A percentile compares a stretch with the other conserved stretches of the same genome.
Evolutionary conservation across 2,113 vertebrate genomes (phyloP).

Genomic region (Cepphus grylle): DNA sequence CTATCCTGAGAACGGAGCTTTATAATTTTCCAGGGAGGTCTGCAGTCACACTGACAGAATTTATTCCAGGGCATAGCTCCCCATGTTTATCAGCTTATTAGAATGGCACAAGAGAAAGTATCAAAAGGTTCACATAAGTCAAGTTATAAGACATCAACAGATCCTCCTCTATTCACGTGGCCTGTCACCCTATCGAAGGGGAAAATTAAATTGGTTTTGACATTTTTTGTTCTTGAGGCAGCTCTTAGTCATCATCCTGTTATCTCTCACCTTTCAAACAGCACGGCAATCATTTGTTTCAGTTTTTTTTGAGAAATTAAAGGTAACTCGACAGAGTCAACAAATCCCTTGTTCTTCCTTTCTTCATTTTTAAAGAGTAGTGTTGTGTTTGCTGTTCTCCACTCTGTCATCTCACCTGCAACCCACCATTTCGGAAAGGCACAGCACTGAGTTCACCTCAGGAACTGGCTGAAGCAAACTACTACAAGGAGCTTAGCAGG

Average conservation of each 20-base stretch:
- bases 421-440: not conserved
- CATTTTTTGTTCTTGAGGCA: not conserved
- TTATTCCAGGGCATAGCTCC: not conserved
- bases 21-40: not conserved
- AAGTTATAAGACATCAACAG: not conserved
- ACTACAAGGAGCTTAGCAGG: not conserved
- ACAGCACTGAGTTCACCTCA: not conserved
- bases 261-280: not conserved
- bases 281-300: not conserved
- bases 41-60: not conserved
- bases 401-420: not conserved
- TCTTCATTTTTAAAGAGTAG: not conserved
- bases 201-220: slow-evolving; percentile 19
- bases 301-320: not conserved
- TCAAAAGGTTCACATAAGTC: not conserved
- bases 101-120: not conserved
- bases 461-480: not conserved
- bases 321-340: not conserved
- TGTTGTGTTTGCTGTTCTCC: not conserved
- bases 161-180: not conserved
- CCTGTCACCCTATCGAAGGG: not conserved
- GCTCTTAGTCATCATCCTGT: not conserved
- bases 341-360: not conserved
- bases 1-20: not conserved
- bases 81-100: not conserved